Conservation (phyloP, 2,797 vertebrate species). For the Nyctalus aviator region DNA sequence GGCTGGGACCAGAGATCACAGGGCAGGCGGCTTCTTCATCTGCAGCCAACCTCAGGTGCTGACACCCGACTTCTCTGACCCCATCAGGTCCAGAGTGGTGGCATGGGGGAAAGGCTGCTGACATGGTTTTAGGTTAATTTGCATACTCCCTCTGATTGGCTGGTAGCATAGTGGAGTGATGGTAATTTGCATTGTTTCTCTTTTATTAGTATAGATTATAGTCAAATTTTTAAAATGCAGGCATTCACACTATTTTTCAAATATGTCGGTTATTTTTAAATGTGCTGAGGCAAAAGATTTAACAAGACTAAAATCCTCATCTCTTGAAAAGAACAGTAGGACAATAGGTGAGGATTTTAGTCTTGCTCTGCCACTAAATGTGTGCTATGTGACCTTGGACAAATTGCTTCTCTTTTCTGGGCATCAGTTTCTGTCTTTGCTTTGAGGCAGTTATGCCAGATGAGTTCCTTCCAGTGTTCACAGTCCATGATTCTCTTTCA, state of each 20-base stretch:
- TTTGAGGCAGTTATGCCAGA: neutral
- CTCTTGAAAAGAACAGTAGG: neutral
- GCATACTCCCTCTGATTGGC: too few relatives aligned
- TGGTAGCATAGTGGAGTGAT: too few relatives aligned
- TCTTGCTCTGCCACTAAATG: neutral
- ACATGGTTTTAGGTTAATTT: too few relatives aligned
- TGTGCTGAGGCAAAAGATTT: constrained; percentile 6
- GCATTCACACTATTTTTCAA: constrained; percentile 36
- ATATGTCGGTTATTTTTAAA: constrained; percentile 8
- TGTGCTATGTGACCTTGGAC: neutral
- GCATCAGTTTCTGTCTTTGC: neutral
- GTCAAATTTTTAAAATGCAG: neutral
- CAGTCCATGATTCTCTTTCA: neutral
- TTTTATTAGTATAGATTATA: neutral
- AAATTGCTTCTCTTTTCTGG: neutral
- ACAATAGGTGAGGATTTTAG: neutral
- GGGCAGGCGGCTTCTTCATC: too few relatives aligned
- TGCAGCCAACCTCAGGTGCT: too few relatives aligned
- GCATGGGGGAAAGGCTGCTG: too few relatives aligned
- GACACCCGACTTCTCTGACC: too few relatives aligned
- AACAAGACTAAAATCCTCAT: neutral
- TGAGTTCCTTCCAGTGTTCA: neutral
- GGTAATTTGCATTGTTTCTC: too few relatives aligned
- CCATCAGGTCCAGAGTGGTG: too few relatives aligned
- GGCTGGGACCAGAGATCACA: too few relatives aligned